Evolutionary conservation across 2,888 invertebrate genomes (phyloP), one percentile per base, ranked within the genome.

Genomic region (Patella depressa): DNA sequence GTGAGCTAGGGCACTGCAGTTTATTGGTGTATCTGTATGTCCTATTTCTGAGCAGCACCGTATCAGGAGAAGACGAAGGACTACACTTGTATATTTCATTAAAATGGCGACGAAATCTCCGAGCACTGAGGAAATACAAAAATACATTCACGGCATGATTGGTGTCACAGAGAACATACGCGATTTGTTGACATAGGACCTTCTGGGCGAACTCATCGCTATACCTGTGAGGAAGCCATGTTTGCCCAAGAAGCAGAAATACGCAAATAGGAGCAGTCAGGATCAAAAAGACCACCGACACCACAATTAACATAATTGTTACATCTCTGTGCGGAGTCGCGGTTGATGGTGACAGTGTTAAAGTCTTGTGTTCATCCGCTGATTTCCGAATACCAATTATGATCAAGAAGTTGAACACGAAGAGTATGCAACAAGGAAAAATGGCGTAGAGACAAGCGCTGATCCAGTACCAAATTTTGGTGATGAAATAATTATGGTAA

Each of bases 111-210:
- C 83, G 75, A 53, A 83, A 83, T 55, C 79, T 80, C 15, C 78
- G 75, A 12, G 81, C 81, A 14, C 78, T 81, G 5, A 83, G 78
- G 65, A 82, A 82, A 71, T 82, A 82, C 17, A 82, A 54, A 59
- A 79, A 82, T 19, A 82, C 80, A 70, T 83, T 83, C 19, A 83
- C 75, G 12, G 83, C 83, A 70, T 83, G 83, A n/a, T 76, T 83
- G 19, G 81, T 77, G 73, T 83, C 83, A 76, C 79, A 80, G 19
- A 81, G 72, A 17, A 81, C 71, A 34, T 69, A 83, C 29, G 83
- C 75, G 17, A 81, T 24, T 74, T 83, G 83, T 57, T 74, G 59
- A 19, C 75, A 55, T 12, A 83, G 79, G 75, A 76, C 79, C 45
- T 81, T 83, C 53, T 74, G 65, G 24, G 77, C 83, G 72, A 76